Evolutionary conservation across 2,797 vertebrate species (phyloP).

Genomic region (Rhadinocentrus ornatus): DNA sequence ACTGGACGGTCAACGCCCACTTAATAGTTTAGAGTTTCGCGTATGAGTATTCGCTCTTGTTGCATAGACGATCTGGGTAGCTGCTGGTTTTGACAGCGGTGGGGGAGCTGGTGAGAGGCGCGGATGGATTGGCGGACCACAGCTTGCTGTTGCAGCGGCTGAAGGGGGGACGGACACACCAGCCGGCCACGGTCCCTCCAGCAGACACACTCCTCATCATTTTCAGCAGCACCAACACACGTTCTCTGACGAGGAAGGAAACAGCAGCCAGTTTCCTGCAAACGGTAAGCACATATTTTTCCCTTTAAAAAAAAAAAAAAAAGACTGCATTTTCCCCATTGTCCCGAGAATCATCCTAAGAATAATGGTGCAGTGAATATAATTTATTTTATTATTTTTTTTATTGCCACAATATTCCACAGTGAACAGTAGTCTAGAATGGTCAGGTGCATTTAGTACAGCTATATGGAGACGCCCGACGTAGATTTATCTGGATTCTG

Average conservation of each 20-base stretch:
- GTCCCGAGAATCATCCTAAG: neutral
- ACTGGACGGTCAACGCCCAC: neutral
- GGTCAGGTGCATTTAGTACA: conserved; percentile 54
- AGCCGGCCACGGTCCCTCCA: conserved; percentile 56
- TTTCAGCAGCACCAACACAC: conserved; percentile 44
- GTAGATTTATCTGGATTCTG: conserved; percentile 20
- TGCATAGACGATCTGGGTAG: conserved; percentile 52
- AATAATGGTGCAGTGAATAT: conserved; percentile 67
- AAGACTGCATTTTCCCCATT: neutral
- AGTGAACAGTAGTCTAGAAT: conserved; percentile 33
- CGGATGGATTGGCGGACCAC: conserved; percentile 63
- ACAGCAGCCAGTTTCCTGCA: conserved; percentile 35
- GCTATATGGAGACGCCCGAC: conserved; percentile 47
- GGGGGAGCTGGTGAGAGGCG: conserved; percentile 64
- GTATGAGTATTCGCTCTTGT: neutral
- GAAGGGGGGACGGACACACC: conserved; percentile 55
- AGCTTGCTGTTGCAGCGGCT: conserved; percentile 75
- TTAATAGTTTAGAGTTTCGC: neutral
- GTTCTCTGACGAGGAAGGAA: conserved; percentile 19
- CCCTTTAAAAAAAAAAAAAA: neutral
- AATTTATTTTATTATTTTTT: conserved; percentile 18
- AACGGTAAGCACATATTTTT: conserved; percentile 58
- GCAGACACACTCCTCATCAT: conserved; percentile 32
- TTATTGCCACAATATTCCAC: conserved; percentile 38
- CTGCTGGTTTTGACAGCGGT: conserved; percentile 67